Conservation (phyloP, 1,140 invertebrate genomes). For the Condylostylus longicornis region DNA sequence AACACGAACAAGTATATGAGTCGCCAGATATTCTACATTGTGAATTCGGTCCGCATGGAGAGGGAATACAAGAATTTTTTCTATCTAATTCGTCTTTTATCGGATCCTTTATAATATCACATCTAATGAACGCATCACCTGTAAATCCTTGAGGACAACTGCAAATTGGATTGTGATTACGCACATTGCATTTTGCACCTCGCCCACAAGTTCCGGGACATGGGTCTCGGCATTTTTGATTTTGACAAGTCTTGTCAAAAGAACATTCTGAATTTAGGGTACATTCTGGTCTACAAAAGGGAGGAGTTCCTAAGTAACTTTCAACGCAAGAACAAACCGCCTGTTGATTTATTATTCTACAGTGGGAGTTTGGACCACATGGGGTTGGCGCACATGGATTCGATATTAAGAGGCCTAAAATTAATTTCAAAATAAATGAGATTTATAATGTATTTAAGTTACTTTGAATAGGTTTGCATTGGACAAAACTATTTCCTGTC, state of each 20-base stretch:
- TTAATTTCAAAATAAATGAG: conserved; percentile 36
- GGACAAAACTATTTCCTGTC: conserved; percentile 51
- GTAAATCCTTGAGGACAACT: conserved; percentile 48
- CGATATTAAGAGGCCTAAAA: conserved; percentile 16
- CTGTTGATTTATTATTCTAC: conserved; percentile 44
- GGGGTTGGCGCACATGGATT: conserved; percentile 52
- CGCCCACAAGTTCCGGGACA: conserved; percentile 57
- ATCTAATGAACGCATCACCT: conserved; percentile 59
- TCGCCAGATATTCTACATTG: conserved; percentile 51
- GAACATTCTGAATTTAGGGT: conserved; percentile 57
- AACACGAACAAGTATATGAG: conserved; percentile 58
- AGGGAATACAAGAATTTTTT: conserved; percentile 49
- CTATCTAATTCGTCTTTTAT: conserved; percentile 39
- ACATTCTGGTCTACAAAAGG: conserved; percentile 58
- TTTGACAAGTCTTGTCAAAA: conserved; percentile 51
- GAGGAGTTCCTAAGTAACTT: conserved; percentile 51
- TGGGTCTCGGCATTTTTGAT: conserved; percentile 59
- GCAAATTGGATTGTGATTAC: conserved; percentile 65
- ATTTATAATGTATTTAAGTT: conserved; percentile 34
- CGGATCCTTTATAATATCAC: conserved; percentile 31
- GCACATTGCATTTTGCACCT: conserved; percentile 54
- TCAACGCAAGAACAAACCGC: conserved; percentile 55
- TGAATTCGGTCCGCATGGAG: conserved; percentile 68
- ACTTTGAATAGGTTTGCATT: conserved; percentile 34
- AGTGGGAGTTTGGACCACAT: conserved; percentile 55